Evolutionary conservation across 2,113 vertebrate genomes (phyloP), one percentile per base, ranked within the genome.

Genomic region (Lucifuga dentata): DNA sequence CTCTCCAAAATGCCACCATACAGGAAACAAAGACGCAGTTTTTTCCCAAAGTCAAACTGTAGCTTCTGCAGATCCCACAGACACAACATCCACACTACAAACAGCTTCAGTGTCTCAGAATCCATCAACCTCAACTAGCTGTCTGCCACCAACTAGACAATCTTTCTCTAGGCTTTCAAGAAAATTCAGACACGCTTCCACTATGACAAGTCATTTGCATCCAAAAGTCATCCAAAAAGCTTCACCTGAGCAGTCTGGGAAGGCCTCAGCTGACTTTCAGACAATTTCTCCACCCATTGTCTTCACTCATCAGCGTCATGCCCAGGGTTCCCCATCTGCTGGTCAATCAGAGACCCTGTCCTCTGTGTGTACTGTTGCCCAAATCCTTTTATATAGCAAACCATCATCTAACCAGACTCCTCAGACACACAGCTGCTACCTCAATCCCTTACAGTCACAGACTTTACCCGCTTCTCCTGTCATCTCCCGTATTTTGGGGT

Each of bases 101-200:
- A 39, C 36, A 2, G 21, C 16, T 26, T 10, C 56, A n/a, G 8
- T 20, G 11, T 20, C 38, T 33, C 36, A 24, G 1, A 23, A 41
- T 33, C 39, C 17, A 11, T 0, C 43, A 46, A 2, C 21, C 3
- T 32, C 50, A 0, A 2, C 19, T 26, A 10, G 33, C 2, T 26
- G 20, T 36, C 49, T 1, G 10, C 11, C 33, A 23, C 8, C 0
- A 12, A 8, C 19, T 7, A 12, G 0, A 16, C 32, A 3, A 5
- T 8, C 20, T 41, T 17, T 8, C 10, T 72, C 65, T 21, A 63
- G 38, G 55, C 61, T 40, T 19, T 79, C 71, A 12, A 40, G 19
- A 2, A 60, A 16, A 20, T 61, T 9, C 40, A 33, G 49, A 62
- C 5, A 1, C 8, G 5, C 36, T 40, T 8, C 33, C 16, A 2